A percentile compares a stretch with the other conserved stretches of the same genome.
phyloP scores from a whole-genome alignment of 2,113 vertebrate species.

The Abramis brama region DNA sequence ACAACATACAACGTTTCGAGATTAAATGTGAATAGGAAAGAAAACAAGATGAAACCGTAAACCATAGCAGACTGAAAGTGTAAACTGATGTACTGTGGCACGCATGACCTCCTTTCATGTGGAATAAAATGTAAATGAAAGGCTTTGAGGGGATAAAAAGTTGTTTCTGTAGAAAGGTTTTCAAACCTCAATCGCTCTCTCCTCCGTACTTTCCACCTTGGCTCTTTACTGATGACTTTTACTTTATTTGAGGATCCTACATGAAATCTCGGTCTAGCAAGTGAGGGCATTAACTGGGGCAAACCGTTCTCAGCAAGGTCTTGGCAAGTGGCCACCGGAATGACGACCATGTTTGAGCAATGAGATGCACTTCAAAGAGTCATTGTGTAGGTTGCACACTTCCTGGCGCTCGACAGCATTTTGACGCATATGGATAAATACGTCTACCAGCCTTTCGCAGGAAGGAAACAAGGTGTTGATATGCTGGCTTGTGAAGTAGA shows the following conservation, averaged over 20 bases:
- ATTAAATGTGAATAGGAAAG: conserved; percentile 1
- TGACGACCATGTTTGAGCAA: conserved; percentile 73
- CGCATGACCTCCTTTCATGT: conserved; percentile 34
- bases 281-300: conserved; percentile 68
- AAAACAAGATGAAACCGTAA: conserved; percentile 7
- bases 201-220: conserved; percentile 61
- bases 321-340: conserved; percentile 72
- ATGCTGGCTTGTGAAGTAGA: conserved; percentile 1
- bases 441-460: background rate
- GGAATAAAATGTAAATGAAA: conserved; percentile 30
- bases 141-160: conserved; percentile 5
- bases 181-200: conserved; percentile 27
- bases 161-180: conserved; percentile 21
- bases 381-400: conserved; percentile 30
- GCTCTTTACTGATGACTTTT: conserved; percentile 63
- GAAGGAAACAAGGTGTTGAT: conserved; percentile 20
- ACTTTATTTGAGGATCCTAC: conserved; percentile 73
- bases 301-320: conserved; percentile 71
- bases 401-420: conserved; percentile 34
- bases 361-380: conserved; percentile 49
- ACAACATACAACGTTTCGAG: background rate
- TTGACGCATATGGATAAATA: conserved; percentile 32
- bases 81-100: background rate
- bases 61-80: background rate
- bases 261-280: conserved; percentile 65